A percentile compares a stretch with the other conserved stretches of the same genome.
These are phyloP conservation scores for Dysdera silvatica DNA, from an alignment of 1,140 invertebrate species.

Conservation along the genomic window DNA sequence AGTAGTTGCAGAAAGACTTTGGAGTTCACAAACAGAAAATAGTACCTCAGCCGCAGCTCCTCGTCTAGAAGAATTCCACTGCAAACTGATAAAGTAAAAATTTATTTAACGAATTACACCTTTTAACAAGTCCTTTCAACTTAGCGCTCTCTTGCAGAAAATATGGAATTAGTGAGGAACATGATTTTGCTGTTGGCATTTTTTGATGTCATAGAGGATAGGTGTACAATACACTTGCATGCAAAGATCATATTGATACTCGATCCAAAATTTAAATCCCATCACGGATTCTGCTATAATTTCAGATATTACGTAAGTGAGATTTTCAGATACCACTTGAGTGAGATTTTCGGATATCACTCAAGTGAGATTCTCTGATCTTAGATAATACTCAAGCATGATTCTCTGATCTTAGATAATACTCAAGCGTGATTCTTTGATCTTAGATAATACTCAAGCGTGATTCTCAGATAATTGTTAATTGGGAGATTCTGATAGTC, in stretches of 20 bases:
- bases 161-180: background rate
- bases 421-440: too few relatives aligned
- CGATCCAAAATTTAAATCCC: background rate
- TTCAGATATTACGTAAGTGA: too few relatives aligned
- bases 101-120: background rate
- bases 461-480: too few relatives aligned
- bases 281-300: background rate
- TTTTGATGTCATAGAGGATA: background rate
- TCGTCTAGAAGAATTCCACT: conserved; percentile 73
- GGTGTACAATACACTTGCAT: background rate
- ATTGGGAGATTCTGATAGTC: too few relatives aligned
- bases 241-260: background rate
- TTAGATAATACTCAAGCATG: too few relatives aligned
- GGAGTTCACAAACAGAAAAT: conserved; percentile 51
- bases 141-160: background rate
- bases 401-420: too few relatives aligned
- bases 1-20: conserved; percentile 75
- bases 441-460: too few relatives aligned
- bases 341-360: too few relatives aligned
- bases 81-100: conserved; percentile 64
- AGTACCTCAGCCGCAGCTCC: conserved; percentile 44
- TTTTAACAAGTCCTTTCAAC: background rate
- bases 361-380: too few relatives aligned
- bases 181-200: background rate
- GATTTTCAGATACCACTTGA: too few relatives aligned